A percentile compares a stretch with the other conserved stretches of the same genome.
Evolutionary conservation across 2,113 vertebrate genomes (phyloP).

Genomic region (Gallinago media): DNA sequence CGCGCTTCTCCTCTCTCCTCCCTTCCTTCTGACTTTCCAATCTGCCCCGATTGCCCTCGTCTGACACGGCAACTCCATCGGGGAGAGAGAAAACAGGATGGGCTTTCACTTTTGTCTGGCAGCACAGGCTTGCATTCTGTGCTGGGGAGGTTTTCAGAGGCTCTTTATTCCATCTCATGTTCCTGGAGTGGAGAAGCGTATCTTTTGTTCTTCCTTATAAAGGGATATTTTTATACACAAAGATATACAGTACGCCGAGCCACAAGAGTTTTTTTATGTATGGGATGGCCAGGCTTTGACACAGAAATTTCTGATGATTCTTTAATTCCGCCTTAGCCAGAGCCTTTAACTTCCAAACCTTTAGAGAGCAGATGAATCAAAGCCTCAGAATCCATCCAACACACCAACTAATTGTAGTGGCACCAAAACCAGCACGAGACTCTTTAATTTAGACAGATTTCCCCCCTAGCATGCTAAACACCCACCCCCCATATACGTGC

Average conservation of each 20-base stretch:
- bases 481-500: neutral
- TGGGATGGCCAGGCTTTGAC: slow-evolving; percentile 22
- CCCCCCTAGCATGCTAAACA: slow-evolving; percentile 24
- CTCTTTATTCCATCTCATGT: slow-evolving; percentile 73
- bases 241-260: slow-evolving; percentile 67
- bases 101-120: slow-evolving; percentile 75
- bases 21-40: slow-evolving; percentile 48
- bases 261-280: slow-evolving; percentile 61
- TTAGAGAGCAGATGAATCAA: slow-evolving; percentile 13
- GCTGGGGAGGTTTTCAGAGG: slow-evolving; percentile 70
- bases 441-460: slow-evolving; percentile 37
- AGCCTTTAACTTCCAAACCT: slow-evolving; percentile 43
- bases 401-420: slow-evolving; percentile 21
- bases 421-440: slow-evolving; percentile 3
- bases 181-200: slow-evolving; percentile 71
- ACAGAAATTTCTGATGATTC: slow-evolving; percentile 28
- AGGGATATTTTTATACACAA: slow-evolving; percentile 69
- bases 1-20: neutral
- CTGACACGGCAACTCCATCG: slow-evolving; percentile 70
- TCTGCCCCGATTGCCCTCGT: slow-evolving; percentile 63
- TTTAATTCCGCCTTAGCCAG: neutral
- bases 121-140: slow-evolving; percentile 74
- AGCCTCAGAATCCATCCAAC: slow-evolving; percentile 40
- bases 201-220: slow-evolving; percentile 72
- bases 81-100: slow-evolving; percentile 71